These are phyloP conservation scores for Mola mola DNA, from an alignment of 2,113 vertebrate genomes.

Conservation along the genomic window DNA sequence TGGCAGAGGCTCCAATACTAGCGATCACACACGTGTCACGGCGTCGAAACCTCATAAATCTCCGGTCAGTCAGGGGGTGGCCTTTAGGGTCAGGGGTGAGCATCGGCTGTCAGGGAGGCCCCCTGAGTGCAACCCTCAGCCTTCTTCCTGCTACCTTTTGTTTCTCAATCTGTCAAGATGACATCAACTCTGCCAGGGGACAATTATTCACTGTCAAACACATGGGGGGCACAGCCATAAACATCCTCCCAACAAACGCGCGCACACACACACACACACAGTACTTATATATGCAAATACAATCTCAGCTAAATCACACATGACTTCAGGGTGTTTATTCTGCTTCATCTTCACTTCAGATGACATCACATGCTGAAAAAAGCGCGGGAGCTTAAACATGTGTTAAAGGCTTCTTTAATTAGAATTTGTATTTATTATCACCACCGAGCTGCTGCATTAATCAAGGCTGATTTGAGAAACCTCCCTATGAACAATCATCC, in stretches of 20 bases:
- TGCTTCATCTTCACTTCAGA: too few species aligned
- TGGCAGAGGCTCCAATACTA: not conserved
- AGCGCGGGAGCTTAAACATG: too few species aligned
- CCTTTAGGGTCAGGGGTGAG: slow-evolving; percentile 28
- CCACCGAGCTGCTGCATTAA: too few species aligned
- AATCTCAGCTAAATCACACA: slow-evolving; percentile 7
- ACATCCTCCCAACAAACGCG: not conserved
- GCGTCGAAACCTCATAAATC: slow-evolving; percentile 5
- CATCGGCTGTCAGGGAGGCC: not conserved
- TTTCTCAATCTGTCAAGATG: slow-evolving; percentile 11
- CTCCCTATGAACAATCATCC: too few species aligned
- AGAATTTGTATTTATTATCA: too few species aligned
- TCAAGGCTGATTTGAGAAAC: too few species aligned
- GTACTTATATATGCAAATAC: too few species aligned
- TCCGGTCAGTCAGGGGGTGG: not conserved
- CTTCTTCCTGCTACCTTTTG: not conserved
- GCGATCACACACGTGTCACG: not conserved
- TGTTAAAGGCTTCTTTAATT: too few species aligned
- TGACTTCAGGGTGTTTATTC: too few species aligned
- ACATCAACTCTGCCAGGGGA: not conserved
- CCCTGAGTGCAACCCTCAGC: not conserved
- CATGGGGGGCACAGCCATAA: not conserved
- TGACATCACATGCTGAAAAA: slow-evolving; percentile 10
- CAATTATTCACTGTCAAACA: not conserved
- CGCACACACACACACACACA: slow-evolving; percentile 32